Percentiles rank a stretch among this genome's conserved stretches.
These are phyloP conservation scores for Mimachlamys varia DNA, from an alignment of 2,888 invertebrate genomes.

Conservation along the genomic window DNA sequence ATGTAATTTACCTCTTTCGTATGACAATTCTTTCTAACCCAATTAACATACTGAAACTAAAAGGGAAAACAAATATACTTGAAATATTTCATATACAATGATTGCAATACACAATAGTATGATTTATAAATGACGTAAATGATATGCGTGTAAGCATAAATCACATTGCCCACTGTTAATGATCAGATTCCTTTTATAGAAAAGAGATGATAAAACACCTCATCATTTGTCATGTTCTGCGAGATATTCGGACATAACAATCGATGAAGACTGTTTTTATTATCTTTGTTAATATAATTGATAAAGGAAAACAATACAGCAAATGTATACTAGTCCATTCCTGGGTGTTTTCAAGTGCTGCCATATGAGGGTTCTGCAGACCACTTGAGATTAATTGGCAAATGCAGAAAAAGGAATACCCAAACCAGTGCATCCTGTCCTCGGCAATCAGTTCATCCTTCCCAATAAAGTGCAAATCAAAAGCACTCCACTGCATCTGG, in stretches of 20 bases:
- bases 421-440: background rate
- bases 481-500: background rate
- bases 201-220: no score
- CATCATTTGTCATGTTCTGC: no score
- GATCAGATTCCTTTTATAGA: no score
- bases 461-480: background rate
- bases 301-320: no score
- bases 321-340: no score
- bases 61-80: background rate
- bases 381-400: constrained; percentile 13
- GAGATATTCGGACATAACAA: no score
- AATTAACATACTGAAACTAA: background rate
- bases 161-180: no score
- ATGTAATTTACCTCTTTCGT: constrained; percentile 11
- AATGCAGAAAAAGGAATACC: background rate
- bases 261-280: no score
- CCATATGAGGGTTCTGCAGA: background rate
- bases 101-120: no score
- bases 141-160: no score
- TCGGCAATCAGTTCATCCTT: background rate
- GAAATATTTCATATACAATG: background rate
- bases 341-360: background rate
- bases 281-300: no score
- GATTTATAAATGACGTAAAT: no score
- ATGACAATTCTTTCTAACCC: constrained; percentile 4